Conservation (phyloP, 2,113 vertebrate species). For the Apaloderma vittatum region DNA sequence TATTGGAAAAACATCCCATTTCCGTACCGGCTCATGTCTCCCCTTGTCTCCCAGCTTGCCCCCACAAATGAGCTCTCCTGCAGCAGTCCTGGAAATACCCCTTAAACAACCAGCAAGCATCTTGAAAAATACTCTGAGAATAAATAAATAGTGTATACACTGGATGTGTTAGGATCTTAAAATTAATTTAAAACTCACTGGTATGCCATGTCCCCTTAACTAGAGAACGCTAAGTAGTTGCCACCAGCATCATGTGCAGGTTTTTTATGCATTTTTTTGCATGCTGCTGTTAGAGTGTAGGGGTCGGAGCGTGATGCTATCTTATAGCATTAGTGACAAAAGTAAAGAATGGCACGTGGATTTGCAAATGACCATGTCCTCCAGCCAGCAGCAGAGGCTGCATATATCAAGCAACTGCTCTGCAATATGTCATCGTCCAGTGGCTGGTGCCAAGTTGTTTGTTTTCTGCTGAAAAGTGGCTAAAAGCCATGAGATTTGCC, state of each 20-base stretch:
- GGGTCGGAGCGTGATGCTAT: background rate
- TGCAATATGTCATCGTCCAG: background rate
- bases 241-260: background rate
- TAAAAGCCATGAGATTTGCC: background rate
- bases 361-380: slow-evolving; percentile 10
- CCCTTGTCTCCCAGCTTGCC: background rate
- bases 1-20: background rate
- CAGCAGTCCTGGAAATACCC: background rate
- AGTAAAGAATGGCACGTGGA: background rate
- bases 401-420: background rate
- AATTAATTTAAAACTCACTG: background rate
- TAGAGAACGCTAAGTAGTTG: background rate
- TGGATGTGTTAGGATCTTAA: background rate
- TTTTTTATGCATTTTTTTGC: background rate
- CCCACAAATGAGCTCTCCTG: background rate
- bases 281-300: background rate
- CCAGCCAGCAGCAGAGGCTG: background rate
- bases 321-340: background rate
- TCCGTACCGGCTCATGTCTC: background rate
- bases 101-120: background rate
- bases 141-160: background rate
- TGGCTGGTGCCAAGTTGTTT: background rate
- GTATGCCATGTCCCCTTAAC: background rate
- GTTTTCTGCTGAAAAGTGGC: background rate
- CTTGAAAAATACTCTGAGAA: background rate